Evolutionary conservation across 2,797 vertebrate genomes (phyloP).

Genomic region (Intellagama lesueurii): DNA sequence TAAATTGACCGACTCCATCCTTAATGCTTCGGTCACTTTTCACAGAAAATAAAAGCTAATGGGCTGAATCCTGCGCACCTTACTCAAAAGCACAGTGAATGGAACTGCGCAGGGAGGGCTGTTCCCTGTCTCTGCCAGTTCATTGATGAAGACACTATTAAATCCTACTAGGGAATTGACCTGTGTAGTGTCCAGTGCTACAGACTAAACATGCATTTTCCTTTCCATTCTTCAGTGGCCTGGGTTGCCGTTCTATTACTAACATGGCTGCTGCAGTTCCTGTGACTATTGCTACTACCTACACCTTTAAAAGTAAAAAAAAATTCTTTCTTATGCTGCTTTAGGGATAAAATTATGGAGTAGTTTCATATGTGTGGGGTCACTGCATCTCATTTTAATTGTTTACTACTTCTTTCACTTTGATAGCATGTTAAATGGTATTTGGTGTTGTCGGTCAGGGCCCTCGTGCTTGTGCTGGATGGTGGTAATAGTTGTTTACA

Average conservation of each 20-base stretch:
- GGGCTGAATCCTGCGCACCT: constrained; percentile 45
- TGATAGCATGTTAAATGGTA: fast-evolving
- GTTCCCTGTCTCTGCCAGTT: neutral
- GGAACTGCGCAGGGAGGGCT: neutral
- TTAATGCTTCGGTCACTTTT: constrained; percentile 47
- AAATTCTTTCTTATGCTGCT: neutral
- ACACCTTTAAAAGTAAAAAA: neutral
- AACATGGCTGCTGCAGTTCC: no score
- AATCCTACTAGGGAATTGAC: neutral
- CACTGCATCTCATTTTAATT: constrained; percentile 11
- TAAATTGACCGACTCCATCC: constrained; percentile 61
- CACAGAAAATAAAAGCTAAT: constrained; percentile 37
- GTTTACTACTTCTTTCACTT: neutral
- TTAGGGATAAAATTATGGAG: neutral
- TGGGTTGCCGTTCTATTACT: neutral
- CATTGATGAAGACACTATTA: neutral
- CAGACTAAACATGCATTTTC: neutral
- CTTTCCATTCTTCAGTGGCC: neutral
- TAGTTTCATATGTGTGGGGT: neutral
- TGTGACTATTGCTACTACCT: no score
- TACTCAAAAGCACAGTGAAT: neutral
- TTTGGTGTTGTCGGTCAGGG: fast-evolving
- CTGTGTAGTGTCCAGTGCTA: neutral
- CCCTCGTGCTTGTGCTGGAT: neutral
- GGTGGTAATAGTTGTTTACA: neutral